These are phyloP conservation scores for Megalopta genalis DNA, from an alignment of 1,140 invertebrate species.

Conservation along the genomic window DNA sequence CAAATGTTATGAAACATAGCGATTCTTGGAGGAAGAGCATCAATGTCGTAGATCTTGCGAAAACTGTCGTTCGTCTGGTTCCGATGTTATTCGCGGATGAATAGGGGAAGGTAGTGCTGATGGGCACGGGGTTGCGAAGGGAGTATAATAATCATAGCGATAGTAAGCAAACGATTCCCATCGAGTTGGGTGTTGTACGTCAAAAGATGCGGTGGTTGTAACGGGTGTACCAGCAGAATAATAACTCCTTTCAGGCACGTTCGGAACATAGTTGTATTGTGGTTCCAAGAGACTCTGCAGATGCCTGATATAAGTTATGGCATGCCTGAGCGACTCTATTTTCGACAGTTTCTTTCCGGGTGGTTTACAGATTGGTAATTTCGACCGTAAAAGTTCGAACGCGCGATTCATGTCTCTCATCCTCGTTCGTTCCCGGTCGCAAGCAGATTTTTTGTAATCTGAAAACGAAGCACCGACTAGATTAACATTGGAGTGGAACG, in stretches of 20 bases:
- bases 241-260: slow-evolving; percentile 63
- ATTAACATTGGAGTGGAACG: background rate
- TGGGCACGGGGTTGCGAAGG: slow-evolving; percentile 63
- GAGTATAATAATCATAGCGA: slow-evolving; percentile 76
- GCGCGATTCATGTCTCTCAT: slow-evolving; percentile 95
- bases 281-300: slow-evolving; percentile 84
- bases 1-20: too few species aligned
- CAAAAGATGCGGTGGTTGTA: slow-evolving; percentile 55
- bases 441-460: slow-evolving; percentile 93
- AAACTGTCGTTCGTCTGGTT: slow-evolving; percentile 66
- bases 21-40: background rate
- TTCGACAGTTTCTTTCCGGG: slow-evolving; percentile 94
- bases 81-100: slow-evolving; percentile 60
- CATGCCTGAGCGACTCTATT: slow-evolving; percentile 91
- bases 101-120: slow-evolving; percentile 63
- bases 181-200: slow-evolving; percentile 71
- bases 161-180: slow-evolving; percentile 78
- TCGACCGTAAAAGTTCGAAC: slow-evolving; percentile 88
- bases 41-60: slow-evolving; percentile 68
- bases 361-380: slow-evolving; percentile 89
- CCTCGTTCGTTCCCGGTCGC: slow-evolving; percentile 90
- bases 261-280: slow-evolving; percentile 69
- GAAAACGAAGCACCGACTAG: slow-evolving; percentile 60
- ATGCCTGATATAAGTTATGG: slow-evolving; percentile 90
- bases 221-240: slow-evolving; percentile 34